phyloP scores from a whole-genome alignment of 2,797 vertebrate species.

The Melanotaenia nigrans region DNA sequence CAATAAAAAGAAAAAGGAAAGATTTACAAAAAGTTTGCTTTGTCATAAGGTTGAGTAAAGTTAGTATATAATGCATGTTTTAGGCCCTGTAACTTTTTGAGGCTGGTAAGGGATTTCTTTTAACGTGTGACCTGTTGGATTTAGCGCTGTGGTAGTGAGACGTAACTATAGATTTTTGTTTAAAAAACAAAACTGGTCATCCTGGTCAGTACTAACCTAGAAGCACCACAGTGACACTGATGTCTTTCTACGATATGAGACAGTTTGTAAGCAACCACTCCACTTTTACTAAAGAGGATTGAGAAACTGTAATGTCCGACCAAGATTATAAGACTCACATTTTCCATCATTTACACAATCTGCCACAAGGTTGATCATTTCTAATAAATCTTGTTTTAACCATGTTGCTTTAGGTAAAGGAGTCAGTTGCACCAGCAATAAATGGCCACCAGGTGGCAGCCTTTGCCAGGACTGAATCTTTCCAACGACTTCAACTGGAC shows the following conservation, averaged over 20 bases:
- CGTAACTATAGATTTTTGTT: no score
- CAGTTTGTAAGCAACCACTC: no score
- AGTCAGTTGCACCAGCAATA: neutral
- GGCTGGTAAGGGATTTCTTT: neutral
- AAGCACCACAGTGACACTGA: no score
- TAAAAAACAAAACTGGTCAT: no score
- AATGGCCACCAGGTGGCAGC: slow-evolving; percentile 61
- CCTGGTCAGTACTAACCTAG: no score
- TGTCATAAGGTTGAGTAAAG: neutral
- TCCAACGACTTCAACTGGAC: neutral
- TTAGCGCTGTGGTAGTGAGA: no score
- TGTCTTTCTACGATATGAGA: no score
- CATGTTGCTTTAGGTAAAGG: neutral
- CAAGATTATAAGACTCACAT: no score
- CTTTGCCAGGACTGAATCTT: slow-evolving; percentile 17
- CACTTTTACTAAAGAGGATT: no score
- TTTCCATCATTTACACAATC: neutral
- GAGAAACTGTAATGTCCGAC: no score
- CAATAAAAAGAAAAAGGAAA: neutral
- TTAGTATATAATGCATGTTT: neutral
- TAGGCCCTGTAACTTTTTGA: neutral
- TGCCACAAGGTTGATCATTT: neutral
- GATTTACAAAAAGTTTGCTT: neutral
- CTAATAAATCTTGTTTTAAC: neutral
- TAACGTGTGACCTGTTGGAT: neutral